Base-by-base conservation (phyloP, 2,113 vertebrate genomes). In the Zingel zingel region DNA sequence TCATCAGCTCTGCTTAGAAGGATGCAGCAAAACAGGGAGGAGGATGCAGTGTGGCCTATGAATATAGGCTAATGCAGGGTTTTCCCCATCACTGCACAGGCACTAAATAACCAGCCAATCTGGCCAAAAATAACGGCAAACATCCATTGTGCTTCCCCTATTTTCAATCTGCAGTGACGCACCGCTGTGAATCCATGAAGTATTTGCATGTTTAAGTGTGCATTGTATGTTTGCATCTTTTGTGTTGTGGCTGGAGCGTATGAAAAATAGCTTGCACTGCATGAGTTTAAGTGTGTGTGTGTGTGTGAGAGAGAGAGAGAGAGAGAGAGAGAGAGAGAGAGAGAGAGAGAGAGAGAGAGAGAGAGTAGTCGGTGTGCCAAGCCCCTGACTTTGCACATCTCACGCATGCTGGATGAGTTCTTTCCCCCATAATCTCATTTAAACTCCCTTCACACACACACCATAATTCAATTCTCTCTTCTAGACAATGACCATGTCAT, bases 401-500 rank as follows among this genome's bases (percentile, higher is more conserved):
- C 85, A 82, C 77, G 48, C 80, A 85, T 78, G 81, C 85, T 81
- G 87, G 79, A 86, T 91, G 91, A 89, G 82, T 88, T 84, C 86
- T 79, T 86, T 82, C 82, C 74, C 84, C 84, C 87, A 82, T 94
- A 94, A 95, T 95, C 93, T 92, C 87, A 91, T 94, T 95, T 94
- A 90, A 92, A 93, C 78, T 91, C 88, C 87, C 86, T 93, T 95
- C 92, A 94, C 91, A 94, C 92, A 94, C 91, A 94, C 91, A 84
- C 86, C 70, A 92, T 94, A 94, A 94, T 94, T 94, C 89, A 94
- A 95, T 94, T 94, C 92, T 92, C 92, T 89, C 77, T 92, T 92
- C 85, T 88, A 94, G 94, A 95, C 93, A 95, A 95, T 94, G 92
- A 92, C 93, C 91, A 93, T 92, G 92, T 94, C 94, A 93, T 94